Evolutionary conservation across 92 coral and sea anemone species (phyloP), one percentile per base, ranked within the genome.

Genomic region (Phenganax subtilis): DNA sequence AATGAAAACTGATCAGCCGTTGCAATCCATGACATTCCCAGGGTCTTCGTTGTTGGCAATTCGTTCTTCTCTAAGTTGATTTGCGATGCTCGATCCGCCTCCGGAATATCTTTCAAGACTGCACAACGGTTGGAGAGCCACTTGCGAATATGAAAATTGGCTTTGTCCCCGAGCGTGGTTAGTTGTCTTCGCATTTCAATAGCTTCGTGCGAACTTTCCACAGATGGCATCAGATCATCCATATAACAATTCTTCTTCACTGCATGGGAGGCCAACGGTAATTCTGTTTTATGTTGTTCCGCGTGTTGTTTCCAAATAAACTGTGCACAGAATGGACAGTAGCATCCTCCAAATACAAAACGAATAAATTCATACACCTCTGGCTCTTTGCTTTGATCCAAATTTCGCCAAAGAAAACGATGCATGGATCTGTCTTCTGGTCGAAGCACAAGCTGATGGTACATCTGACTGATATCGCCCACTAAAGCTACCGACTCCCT

Each of bases 381-480:
- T 17, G 89, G 89, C 52, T 82, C 72, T 70, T 86, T 82, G 52
- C 70, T 77, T 75, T 20, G 81, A 63, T 87, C 87, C 71, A 87
- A 6, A 56, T 76, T 14, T 37, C 84, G 72, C 87, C 87, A 87
- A 8, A 77, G 53, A 61, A 83, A 83, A 54, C 87, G 72, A 61
- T 82, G 75, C 31, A 86, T 54, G 0, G 86, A 79, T 75, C 86
- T 28, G 61, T 86, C 83, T 67, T 76, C 77, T 11, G 54, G 37
- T n/a, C 29, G 62, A 9, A 75, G 58, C 20, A 76, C 80, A 57
- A 82, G 52, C 31, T 86, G 89, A 51, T 82, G 89, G 55, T 83
- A 87, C 89, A 87, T 83, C 70, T 87, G 87, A 53, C 86, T 86
- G 52, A 86, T 85, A 61, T 86, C 83, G 3, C 89, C 86, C 0